These are phyloP conservation scores for Papilio xuthus DNA, from an alignment of 1,140 invertebrate species.

Conservation along the genomic window DNA sequence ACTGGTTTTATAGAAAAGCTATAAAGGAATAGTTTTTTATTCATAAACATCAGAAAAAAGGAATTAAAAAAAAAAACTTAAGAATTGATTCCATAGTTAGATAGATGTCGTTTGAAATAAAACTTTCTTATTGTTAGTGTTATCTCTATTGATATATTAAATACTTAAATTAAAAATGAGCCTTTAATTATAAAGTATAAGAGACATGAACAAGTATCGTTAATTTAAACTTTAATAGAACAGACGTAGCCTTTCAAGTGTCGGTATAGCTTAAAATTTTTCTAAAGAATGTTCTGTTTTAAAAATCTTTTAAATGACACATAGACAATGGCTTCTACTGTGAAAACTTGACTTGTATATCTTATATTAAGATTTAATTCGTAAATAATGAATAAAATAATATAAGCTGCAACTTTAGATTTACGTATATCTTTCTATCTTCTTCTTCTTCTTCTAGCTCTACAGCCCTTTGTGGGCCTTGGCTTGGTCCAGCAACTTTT, in stretches of 20 bases:
- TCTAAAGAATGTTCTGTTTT: not conserved
- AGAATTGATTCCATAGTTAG: not conserved
- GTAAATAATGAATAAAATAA: too few relatives aligned
- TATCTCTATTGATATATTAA: not conserved
- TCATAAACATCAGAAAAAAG: not conserved
- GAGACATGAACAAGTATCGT: not conserved
- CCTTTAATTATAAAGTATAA: not conserved
- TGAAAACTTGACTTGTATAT: too few relatives aligned
- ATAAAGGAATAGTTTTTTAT: too few relatives aligned
- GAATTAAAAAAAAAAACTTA: not conserved
- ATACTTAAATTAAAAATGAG: not conserved
- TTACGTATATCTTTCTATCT: too few relatives aligned
- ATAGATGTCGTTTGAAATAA: not conserved
- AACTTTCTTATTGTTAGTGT: not conserved
- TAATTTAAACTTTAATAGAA: conserved; percentile 2
- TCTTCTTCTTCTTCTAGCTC: too few relatives aligned
- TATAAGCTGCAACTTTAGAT: too few relatives aligned
- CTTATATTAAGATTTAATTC: too few relatives aligned
- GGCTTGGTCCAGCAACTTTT: too few relatives aligned
- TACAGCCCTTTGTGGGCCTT: too few relatives aligned
- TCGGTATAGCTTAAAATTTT: not conserved
- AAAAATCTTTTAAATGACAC: not conserved
- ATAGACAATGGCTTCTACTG: not conserved
- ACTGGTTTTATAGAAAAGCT: not conserved
- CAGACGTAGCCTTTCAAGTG: not conserved